Evolutionary conservation across 2,113 vertebrate species (phyloP), one percentile per base, ranked within the genome.

Genomic region (Taurulus bubalis): DNA sequence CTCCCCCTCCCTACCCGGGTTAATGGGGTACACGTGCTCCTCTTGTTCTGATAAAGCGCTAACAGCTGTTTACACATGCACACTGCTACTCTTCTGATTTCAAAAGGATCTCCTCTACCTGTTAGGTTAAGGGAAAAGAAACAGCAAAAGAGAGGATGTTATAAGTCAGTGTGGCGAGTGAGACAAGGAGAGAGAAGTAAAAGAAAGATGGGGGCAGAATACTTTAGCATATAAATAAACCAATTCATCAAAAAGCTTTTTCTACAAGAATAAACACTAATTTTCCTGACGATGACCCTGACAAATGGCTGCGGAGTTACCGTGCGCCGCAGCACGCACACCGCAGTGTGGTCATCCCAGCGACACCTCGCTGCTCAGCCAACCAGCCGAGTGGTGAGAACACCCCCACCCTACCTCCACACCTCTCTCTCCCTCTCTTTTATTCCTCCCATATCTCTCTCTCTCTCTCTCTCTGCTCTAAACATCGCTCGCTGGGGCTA

Each of bases 201-300:
- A 83, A 75, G 51, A 75, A 74, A 70, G 68, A 68, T 75, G 79
- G n/a, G 51, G 38, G 42, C 59, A 77, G 84, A 79, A 87, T 90
- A 88, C 67, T 96, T 98, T 99, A 98, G 96, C 97, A 98, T 99
- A 98, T 97, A 98, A 96, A 98, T 98, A 97, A 98, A 96, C 96
- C 96, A 97, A 98, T 99, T 98, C 96, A 98, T 99, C 97, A 98
- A 93, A 56, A 67, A 60, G 95, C 84, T 92, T 96, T 94, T 91
- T 94, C 97, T 97, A 96, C 95, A 94, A 97, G 96, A 96, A 97
- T 97, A 97, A 97, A 97, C 96, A 95, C 95, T 95, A 95, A 95
- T 96, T 96, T 97, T 96, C 96, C 94, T 94, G 94, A 95, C 94
- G 92, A 73, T 95, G 96, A 97, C 96, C 97, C 97, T 97, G 97